These are phyloP conservation scores for Phenacoccus solenopsis DNA, from an alignment of 1,140 invertebrate genomes.

Conservation along the genomic window DNA sequence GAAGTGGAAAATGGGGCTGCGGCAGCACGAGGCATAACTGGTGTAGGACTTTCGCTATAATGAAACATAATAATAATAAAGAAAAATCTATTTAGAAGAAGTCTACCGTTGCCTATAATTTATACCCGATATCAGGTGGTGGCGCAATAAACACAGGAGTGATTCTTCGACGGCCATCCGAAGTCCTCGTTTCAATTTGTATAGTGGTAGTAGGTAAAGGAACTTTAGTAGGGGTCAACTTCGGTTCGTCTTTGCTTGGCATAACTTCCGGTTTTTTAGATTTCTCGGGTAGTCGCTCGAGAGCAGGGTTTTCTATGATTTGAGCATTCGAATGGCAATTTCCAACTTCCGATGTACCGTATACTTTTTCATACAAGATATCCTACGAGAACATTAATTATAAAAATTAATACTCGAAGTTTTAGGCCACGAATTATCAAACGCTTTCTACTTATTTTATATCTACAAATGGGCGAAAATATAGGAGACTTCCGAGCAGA, in stretches of 20 bases:
- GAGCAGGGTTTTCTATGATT: slow-evolving; percentile 70
- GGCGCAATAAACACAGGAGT: slow-evolving; percentile 88
- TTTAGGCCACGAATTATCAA: too few relatives aligned
- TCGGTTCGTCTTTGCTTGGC: not conserved
- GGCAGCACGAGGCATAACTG: slow-evolving; percentile 28
- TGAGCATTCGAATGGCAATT: slow-evolving; percentile 42
- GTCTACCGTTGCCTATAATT: not conserved
- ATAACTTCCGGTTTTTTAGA: slow-evolving; percentile 34
- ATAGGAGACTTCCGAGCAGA: too few relatives aligned
- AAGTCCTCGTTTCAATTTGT: slow-evolving; percentile 88
- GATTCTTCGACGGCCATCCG: slow-evolving; percentile 85
- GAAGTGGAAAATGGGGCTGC: slow-evolving; percentile 56
- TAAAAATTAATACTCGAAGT: not conserved
- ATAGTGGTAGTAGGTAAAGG: slow-evolving; percentile 46
- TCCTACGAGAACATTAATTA: slow-evolving; percentile 40
- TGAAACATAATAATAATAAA: not conserved
- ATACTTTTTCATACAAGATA: slow-evolving; percentile 65
- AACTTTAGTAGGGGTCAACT: slow-evolving; percentile 23
- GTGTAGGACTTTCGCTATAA: slow-evolving; percentile 40
- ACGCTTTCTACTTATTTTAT: too few relatives aligned
- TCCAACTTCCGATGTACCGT: slow-evolving; percentile 61
- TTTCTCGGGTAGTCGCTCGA: slow-evolving; percentile 32
- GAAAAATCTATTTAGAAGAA: too few relatives aligned
- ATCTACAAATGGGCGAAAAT: too few relatives aligned
- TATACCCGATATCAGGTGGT: slow-evolving; percentile 44